Conservation (phyloP, 2,888 invertebrate genomes). For the Trachelus troglodyta region DNA sequence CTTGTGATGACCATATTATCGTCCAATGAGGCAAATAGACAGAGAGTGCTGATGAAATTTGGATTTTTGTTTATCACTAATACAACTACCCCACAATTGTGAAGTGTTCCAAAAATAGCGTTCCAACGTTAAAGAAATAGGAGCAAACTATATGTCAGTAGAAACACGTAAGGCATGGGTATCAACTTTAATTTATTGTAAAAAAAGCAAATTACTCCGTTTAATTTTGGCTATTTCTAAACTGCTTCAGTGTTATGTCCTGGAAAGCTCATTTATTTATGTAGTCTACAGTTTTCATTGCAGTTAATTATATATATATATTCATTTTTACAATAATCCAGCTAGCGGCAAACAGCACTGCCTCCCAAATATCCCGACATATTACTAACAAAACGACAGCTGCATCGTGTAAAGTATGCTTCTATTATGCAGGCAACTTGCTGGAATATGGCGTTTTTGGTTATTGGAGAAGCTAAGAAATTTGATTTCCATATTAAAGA, state of each 20-base stretch:
- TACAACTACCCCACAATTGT: conserved; percentile 33
- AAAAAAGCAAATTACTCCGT: not conserved
- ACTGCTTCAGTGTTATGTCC: not conserved
- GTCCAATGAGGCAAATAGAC: not conserved
- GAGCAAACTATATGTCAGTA: not conserved
- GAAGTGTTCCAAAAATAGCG: conserved; percentile 38
- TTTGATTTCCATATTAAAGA: not conserved
- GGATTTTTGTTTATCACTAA: conserved; percentile 20
- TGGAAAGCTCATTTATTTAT: not conserved
- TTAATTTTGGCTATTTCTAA: not conserved
- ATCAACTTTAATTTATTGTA: not conserved
- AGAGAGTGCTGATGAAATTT: not conserved
- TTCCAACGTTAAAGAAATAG: conserved; percentile 10
- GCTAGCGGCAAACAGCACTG: no score
- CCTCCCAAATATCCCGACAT: no score
- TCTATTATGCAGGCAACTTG: no score
- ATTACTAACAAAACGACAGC: no score
- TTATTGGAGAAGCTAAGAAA: not conserved
- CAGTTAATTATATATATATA: not conserved
- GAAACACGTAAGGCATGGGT: not conserved
- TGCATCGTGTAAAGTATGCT: no score
- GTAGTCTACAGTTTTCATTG: not conserved
- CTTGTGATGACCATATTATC: not conserved
- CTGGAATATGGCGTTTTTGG: no score
- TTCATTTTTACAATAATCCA: not conserved